These are phyloP conservation scores for Calameuta filiformis DNA, from an alignment of 2,888 invertebrate species.

Conservation along the genomic window DNA sequence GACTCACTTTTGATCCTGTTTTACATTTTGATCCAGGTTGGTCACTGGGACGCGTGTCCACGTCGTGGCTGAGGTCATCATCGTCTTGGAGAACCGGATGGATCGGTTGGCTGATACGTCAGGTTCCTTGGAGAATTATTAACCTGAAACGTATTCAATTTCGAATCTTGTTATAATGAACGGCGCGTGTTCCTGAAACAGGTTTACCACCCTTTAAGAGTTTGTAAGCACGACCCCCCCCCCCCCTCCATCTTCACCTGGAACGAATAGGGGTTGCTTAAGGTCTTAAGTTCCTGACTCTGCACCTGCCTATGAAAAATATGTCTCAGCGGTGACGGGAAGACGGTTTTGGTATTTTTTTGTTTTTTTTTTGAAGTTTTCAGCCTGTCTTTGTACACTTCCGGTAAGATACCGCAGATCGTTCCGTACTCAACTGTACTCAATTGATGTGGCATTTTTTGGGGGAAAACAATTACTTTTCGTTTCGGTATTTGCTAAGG, in stretches of 20 bases:
- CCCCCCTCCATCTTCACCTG: not conserved
- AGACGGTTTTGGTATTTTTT: not conserved
- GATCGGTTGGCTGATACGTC: not conserved
- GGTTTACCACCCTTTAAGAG: constrained; percentile 53
- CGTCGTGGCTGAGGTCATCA: too few relatives aligned
- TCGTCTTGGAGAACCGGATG: not conserved
- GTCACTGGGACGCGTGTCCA: not conserved
- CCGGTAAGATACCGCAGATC: not conserved
- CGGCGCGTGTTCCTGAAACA: constrained; percentile 54
- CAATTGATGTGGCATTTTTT: not conserved
- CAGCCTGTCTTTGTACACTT: not conserved
- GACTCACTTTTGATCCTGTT: not conserved
- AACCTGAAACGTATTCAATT: constrained; percentile 22
- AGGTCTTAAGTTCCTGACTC: constrained; percentile 56
- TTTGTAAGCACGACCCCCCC: constrained; percentile 35
- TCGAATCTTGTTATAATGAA: constrained; percentile 49
- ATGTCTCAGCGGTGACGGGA: not conserved
- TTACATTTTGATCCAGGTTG: not conserved
- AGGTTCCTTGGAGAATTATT: not conserved
- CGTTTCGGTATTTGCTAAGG: not conserved
- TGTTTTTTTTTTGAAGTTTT: not conserved
- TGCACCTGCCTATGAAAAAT: constrained; percentile 44
- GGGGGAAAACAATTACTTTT: not conserved
- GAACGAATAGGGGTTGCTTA: constrained; percentile 18
- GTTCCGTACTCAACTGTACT: not conserved